These are phyloP conservation scores for Sarcophilus harrisii DNA, from an alignment of 2,797 vertebrate genomes.

Conservation along the genomic window DNA sequence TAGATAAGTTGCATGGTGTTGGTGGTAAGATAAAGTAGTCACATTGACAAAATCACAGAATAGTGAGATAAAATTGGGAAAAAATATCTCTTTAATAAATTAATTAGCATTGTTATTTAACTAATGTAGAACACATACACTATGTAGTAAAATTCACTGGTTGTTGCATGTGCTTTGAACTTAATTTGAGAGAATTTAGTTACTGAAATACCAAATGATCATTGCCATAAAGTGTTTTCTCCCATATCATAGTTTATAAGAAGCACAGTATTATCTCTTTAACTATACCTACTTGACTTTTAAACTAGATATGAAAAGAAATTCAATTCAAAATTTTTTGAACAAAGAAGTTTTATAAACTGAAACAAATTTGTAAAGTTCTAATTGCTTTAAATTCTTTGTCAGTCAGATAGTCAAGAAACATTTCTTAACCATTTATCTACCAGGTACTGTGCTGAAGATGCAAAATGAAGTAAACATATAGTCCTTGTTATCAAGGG, in stretches of 20 bases:
- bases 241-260: background rate
- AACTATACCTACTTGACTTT: background rate
- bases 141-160: background rate
- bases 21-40: background rate
- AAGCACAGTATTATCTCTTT: background rate
- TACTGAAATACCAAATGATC: background rate
- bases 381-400: background rate
- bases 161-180: background rate
- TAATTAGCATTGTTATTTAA: background rate
- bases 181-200: background rate
- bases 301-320: background rate
- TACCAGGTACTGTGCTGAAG: too few relatives aligned
- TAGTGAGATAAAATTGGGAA: background rate
- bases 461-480: too few relatives aligned
- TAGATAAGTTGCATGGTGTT: background rate
- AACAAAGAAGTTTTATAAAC: too few relatives aligned
- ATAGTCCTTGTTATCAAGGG: too few relatives aligned
- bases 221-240: background rate
- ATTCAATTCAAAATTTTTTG: background rate
- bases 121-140: background rate
- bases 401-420: background rate
- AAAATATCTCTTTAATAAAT: background rate
- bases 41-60: background rate
- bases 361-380: too few relatives aligned
- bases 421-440: too few relatives aligned